Percentiles rank a stretch among this genome's conserved stretches.
phyloP scores from a whole-genome alignment of 2,888 invertebrate species.

The Aphrophora alni region DNA sequence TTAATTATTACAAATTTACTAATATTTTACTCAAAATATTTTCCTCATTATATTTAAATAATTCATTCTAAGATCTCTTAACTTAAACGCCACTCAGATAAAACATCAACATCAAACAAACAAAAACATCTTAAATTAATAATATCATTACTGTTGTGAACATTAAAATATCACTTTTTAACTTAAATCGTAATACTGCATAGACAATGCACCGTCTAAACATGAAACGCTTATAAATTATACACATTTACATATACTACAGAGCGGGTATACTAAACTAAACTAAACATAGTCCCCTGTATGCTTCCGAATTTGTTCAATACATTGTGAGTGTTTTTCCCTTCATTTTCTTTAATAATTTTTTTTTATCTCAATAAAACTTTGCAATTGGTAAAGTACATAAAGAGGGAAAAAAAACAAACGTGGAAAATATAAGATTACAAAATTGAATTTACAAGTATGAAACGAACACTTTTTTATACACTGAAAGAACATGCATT shows the following conservation, averaged over 20 bases:
- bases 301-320: constrained; percentile 62
- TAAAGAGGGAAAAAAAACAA: constrained; percentile 17
- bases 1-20: no score
- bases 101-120: neutral
- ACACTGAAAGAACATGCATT: constrained; percentile 28
- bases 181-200: neutral
- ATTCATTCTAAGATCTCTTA: no score
- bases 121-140: neutral
- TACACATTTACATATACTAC: constrained; percentile 48
- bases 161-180: neutral
- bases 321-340: constrained; percentile 35
- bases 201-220: neutral
- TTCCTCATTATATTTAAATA: no score
- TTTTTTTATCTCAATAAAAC: constrained; percentile 35
- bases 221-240: constrained; percentile 23
- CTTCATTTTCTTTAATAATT: constrained; percentile 29
- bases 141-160: neutral
- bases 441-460: neutral
- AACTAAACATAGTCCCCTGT: constrained; percentile 58
- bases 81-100: neutral
- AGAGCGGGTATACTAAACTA: constrained; percentile 37
- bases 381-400: constrained; percentile 14
- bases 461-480: constrained; percentile 23
- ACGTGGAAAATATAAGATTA: neutral
- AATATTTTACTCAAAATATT: no score